Base-by-base conservation (phyloP, 2,888 invertebrate genomes). In the Chloromyia formosa region DNA sequence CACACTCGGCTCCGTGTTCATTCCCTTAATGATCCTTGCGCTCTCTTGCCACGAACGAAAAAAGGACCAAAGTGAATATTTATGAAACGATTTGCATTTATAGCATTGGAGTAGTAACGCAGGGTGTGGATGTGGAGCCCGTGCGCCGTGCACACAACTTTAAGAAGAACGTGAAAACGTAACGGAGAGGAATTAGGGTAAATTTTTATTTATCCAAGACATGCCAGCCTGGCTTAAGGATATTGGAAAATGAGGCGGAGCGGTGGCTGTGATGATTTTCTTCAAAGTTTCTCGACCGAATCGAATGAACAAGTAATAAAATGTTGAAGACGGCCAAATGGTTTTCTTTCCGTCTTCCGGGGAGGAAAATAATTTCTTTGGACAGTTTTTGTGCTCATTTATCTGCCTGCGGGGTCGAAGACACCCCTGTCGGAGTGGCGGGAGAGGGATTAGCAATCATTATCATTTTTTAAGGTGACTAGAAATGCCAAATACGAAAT, bases 81-180 rank as follows among this genome's bases (percentile, higher is more conserved):
- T 71, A 71, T 71, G 71, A 71, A 71, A 71, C 71, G 58, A 71
- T 71, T 71, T 71, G 71, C 71, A 71, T 71, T 71, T 71, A 71
- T 56, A 40, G 71, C 71, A 40, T n/a, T 35, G 27, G 27, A 71
- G 23, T 35, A 35, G 27, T 35, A 35, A 35, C 27, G 27, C 27
- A 20, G 42, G 58, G 27, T 56, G 71, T 42, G 71, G 20, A 35
- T 35, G 2, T 35, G n/a, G n/a, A n/a, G n/a, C 27, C 27, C 7
- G 7, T 35, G 7, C 27, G 7, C n/a, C 2, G 27, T 35, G 7
- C 27, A 35, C 27, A 35, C 27, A 71, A 58, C 22, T 71, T 71
- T 66, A 66, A 66, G 45, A 45, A 66, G 35, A 64, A 4, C 27
- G 62, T 22, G 20, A 45, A 45, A 71, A 58, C 71, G 18, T 22